Evolutionary conservation across 2,113 vertebrate species (phyloP).

Genomic region (Neomonachus schauinslandi): DNA sequence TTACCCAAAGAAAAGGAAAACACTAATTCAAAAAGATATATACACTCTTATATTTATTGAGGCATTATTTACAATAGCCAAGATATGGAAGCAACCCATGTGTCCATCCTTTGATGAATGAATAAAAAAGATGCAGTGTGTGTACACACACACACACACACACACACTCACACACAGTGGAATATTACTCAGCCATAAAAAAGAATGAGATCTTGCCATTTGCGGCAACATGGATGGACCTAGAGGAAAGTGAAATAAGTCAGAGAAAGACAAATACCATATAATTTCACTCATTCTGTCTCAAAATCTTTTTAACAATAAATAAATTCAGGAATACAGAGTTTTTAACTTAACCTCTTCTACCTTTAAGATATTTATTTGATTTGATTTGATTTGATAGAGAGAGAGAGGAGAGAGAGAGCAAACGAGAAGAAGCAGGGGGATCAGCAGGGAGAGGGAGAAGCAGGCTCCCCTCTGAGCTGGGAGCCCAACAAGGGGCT

Average conservation of each 20-base stretch:
- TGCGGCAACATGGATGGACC: not conserved
- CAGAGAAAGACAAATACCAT: not conserved
- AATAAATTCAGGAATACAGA: not conserved
- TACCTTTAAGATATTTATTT: not conserved
- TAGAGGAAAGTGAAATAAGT: not conserved
- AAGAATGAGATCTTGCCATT: not conserved
- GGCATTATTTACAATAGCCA: not conserved
- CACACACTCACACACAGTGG: not conserved
- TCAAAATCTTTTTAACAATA: not conserved
- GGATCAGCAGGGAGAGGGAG: too few relatives aligned
- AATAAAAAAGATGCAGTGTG: not conserved
- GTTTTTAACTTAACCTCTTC: not conserved
- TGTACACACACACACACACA: not conserved
- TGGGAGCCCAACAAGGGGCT: too few relatives aligned
- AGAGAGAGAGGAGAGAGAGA: too few relatives aligned
- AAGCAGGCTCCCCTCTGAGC: too few relatives aligned
- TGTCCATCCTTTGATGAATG: not conserved
- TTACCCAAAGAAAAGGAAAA: not conserved
- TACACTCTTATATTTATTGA: not conserved
- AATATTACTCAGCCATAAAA: not conserved
- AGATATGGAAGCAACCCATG: not conserved
- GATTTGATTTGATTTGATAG: too few relatives aligned
- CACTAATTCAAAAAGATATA: not conserved
- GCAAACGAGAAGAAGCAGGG: too few relatives aligned
- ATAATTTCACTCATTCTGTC: not conserved